Conservation (phyloP, 2,797 vertebrate genomes). For the Lacerta bilineata region DNA sequence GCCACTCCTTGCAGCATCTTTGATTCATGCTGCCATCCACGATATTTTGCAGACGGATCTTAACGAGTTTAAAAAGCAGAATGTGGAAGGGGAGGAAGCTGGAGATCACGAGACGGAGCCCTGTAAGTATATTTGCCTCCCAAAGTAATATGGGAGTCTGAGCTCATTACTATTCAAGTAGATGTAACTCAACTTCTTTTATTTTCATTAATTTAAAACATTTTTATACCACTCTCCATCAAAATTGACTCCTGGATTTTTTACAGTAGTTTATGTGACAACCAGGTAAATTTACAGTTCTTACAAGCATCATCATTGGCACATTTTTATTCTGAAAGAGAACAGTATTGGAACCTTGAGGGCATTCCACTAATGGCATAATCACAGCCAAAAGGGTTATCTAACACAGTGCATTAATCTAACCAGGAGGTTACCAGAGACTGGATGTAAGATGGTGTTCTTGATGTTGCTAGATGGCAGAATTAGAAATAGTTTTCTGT, state of each 20-base stretch:
- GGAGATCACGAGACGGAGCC: slow-evolving; percentile 58
- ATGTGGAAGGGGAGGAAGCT: slow-evolving; percentile 73
- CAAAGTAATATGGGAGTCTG: background rate
- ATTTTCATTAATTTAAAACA: background rate
- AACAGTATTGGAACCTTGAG: background rate
- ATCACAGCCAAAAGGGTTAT: background rate
- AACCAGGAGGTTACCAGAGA: background rate
- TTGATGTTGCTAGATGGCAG: background rate
- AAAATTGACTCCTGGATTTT: no score
- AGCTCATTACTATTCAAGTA: background rate
- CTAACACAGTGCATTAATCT: background rate
- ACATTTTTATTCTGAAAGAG: background rate
- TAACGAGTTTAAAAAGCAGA: slow-evolving; percentile 81
- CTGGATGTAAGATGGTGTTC: no score
- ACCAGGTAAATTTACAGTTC: no score
- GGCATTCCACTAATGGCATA: no score
- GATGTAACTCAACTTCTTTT: background rate
- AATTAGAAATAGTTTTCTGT: background rate
- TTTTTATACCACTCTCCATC: background rate
- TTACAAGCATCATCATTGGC: no score
- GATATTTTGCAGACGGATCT: slow-evolving; percentile 86
- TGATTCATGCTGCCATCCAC: slow-evolving; percentile 84
- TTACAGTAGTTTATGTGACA: no score
- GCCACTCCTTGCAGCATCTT: slow-evolving; percentile 75
- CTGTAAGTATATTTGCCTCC: slow-evolving; percentile 66